These are phyloP conservation scores for Sinocyclocheilus anophthalmus DNA, from an alignment of 2,113 vertebrate genomes.

Conservation along the genomic window DNA sequence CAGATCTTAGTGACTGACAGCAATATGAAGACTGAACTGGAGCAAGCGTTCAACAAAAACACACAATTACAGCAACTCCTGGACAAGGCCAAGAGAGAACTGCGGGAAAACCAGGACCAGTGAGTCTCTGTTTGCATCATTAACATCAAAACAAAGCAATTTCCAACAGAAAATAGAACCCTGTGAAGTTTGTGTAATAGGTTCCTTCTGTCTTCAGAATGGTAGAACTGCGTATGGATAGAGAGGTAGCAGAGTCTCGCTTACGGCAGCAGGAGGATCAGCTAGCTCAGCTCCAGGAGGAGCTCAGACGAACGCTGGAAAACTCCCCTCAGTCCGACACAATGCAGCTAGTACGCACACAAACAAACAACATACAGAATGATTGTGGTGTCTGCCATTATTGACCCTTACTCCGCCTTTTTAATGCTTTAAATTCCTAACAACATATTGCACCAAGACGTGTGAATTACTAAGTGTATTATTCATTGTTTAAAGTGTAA, in stretches of 20 bases:
- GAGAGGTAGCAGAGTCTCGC: slow-evolving; percentile 68
- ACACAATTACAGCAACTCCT: slow-evolving; percentile 74
- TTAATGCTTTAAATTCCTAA: neutral
- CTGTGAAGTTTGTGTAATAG: neutral
- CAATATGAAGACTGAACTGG: slow-evolving; percentile 67
- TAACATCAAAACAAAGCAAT: neutral
- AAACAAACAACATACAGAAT: neutral
- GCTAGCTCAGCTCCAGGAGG: slow-evolving; percentile 78
- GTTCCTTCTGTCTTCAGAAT: slow-evolving; percentile 62
- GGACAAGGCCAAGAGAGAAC: slow-evolving; percentile 75
- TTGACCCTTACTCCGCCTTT: neutral
- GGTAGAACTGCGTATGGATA: slow-evolving; percentile 64
- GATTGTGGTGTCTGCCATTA: neutral
- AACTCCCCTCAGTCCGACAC: slow-evolving; percentile 60
- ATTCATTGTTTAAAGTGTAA: too few relatives aligned
- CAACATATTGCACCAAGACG: neutral
- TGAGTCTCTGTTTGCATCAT: slow-evolving; percentile 61
- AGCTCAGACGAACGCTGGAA: slow-evolving; percentile 76
- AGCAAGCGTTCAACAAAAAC: slow-evolving; percentile 70
- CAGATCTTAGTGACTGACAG: slow-evolving; percentile 47
- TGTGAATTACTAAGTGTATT: neutral
- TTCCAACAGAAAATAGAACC: neutral
- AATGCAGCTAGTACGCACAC: slow-evolving; percentile 62
- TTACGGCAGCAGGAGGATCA: slow-evolving; percentile 77
- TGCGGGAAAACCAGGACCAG: slow-evolving; percentile 81